Evolutionary conservation across 1,140 invertebrate species (phyloP).

Genomic region (Drosophila kurseongensis): DNA sequence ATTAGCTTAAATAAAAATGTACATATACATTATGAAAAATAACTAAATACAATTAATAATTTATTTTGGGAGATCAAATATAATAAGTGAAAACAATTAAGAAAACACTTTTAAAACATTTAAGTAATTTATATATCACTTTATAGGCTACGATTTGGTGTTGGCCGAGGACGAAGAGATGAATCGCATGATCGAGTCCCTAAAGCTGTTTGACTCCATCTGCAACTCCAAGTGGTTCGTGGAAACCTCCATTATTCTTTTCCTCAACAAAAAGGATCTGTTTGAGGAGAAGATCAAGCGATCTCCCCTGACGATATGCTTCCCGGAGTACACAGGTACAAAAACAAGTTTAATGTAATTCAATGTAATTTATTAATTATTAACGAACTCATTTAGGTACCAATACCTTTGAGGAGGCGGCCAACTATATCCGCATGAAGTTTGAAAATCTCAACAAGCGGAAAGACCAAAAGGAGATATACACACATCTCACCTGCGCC

Average conservation of each 20-base stretch:
- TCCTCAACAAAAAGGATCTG: conserved; percentile 98
- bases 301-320: conserved; percentile 97
- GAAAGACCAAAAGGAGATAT: conserved; percentile 95
- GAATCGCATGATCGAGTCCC: conserved; percentile 95
- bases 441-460: conserved; percentile 95
- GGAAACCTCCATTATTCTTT: conserved; percentile 98
- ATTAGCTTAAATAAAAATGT: no score
- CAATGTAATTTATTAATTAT: conserved; percentile 3
- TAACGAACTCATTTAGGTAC: conserved; percentile 86
- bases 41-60: no score
- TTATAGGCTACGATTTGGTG: conserved; percentile 95
- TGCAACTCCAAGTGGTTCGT: conserved; percentile 99
- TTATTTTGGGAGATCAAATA: no score
- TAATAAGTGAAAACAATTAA: no score
- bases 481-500: conserved; percentile 96
- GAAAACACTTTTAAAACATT: no score
- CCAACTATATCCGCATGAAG: conserved; percentile 94
- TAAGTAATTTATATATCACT: conserved; percentile 14
- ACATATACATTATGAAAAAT: no score
- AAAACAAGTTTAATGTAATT: no score
- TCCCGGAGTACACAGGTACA: conserved; percentile 95
- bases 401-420: conserved; percentile 94
- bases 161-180: conserved; percentile 98
- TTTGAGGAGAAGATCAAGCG: conserved; percentile 97
- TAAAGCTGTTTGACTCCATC: conserved; percentile 98